Evolutionary conservation across 1,140 invertebrate species (phyloP).

Genomic region (Sinonovacula constricta): DNA sequence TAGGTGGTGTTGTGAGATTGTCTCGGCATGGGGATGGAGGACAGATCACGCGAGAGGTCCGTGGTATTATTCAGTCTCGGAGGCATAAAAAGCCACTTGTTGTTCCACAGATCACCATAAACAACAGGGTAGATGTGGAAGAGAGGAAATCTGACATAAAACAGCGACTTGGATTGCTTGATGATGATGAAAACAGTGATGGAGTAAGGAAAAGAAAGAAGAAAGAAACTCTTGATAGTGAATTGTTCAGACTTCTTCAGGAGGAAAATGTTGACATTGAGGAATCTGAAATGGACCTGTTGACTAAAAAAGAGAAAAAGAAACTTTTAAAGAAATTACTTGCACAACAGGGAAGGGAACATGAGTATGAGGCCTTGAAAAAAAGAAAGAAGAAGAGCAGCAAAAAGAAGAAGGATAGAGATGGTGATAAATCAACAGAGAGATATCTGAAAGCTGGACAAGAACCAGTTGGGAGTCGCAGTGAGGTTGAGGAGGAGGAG

Average conservation of each 20-base stretch:
- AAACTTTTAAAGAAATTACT: slow-evolving; percentile 42
- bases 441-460: not conserved
- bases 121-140: slow-evolving; percentile 37
- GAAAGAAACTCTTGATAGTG: slow-evolving; percentile 31
- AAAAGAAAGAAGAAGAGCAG: slow-evolving; percentile 31
- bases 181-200: slow-evolving; percentile 18
- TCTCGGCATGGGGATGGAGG: not conserved
- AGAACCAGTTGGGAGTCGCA: not conserved
- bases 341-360: slow-evolving; percentile 28
- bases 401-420: slow-evolving; percentile 21
- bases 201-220: slow-evolving; percentile 32
- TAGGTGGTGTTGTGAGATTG: slow-evolving; percentile 23
- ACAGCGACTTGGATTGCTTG: slow-evolving; percentile 37
- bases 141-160: slow-evolving; percentile 23
- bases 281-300: slow-evolving; percentile 22
- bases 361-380: slow-evolving; percentile 30
- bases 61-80: too few relatives aligned
- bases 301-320: slow-evolving; percentile 47
- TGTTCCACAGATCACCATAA: slow-evolving; percentile 51
- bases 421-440: slow-evolving; percentile 7
- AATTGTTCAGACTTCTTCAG: slow-evolving; percentile 30
- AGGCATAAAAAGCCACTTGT: slow-evolving; percentile 44
- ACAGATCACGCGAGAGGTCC: slow-evolving; percentile 12
- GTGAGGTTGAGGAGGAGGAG: slow-evolving; percentile 2
- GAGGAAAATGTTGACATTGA: slow-evolving; percentile 39